These are phyloP conservation scores for Aethes cnicana DNA, from an alignment of 2,888 invertebrate genomes.

Conservation along the genomic window DNA sequence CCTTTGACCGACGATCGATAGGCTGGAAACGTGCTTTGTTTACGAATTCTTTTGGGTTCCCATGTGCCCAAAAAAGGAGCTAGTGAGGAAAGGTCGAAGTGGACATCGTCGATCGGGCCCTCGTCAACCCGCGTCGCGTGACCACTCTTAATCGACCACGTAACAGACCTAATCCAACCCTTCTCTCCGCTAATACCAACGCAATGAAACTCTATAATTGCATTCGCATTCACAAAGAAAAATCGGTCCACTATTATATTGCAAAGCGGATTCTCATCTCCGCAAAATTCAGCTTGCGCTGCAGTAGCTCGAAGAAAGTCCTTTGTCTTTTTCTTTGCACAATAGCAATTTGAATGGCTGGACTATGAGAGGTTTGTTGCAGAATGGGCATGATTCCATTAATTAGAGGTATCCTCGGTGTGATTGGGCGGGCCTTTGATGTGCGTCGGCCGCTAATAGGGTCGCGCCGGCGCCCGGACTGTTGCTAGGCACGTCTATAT, in stretches of 20 bases:
- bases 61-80: slow-evolving; percentile 15
- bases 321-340: slow-evolving; percentile 19
- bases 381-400: too few species aligned
- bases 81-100: slow-evolving; percentile 16
- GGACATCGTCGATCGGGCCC: slow-evolving; percentile 1
- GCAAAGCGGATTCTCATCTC: slow-evolving; percentile 11
- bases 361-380: slow-evolving; percentile 2
- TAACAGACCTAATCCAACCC: slow-evolving; percentile 31
- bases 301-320: background rate
- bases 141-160: slow-evolving; percentile 28
- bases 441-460: slow-evolving; percentile 21
- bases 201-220: slow-evolving; percentile 24
- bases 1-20: slow-evolving; percentile 8
- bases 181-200: slow-evolving; percentile 23
- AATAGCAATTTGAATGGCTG: slow-evolving; percentile 10
- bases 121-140: slow-evolving; percentile 26
- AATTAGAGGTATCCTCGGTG: too few species aligned
- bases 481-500: background rate
- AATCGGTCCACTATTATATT: slow-evolving; percentile 11
- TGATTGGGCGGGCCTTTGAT: slow-evolving; percentile 10
- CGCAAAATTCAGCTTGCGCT: slow-evolving; percentile 14
- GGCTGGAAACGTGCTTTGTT: slow-evolving; percentile 19
- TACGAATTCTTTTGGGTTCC: slow-evolving; percentile 14
- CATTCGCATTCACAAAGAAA: slow-evolving; percentile 17
- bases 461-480: background rate